These are phyloP conservation scores for Boloria euphrosyne DNA, from an alignment of 2,888 invertebrate species.

Conservation along the genomic window DNA sequence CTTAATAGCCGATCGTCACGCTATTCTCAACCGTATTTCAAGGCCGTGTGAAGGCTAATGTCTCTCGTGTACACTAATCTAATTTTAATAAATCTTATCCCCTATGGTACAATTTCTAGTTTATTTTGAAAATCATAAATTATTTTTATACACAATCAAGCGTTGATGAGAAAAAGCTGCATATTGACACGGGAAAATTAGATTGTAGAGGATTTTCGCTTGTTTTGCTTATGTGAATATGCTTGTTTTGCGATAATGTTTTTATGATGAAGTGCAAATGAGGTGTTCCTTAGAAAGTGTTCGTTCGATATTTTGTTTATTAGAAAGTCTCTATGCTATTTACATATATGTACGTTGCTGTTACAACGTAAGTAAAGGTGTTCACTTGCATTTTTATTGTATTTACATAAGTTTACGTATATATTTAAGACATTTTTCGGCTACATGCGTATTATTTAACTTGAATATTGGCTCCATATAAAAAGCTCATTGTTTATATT, in stretches of 20 bases:
- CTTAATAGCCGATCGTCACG: constrained; percentile 34
- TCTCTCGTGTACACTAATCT: constrained; percentile 21
- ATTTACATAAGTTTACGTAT: not conserved
- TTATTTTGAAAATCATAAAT: constrained; percentile 15
- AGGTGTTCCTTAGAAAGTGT: no score
- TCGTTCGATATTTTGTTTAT: no score
- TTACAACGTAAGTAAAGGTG: no score
- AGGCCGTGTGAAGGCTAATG: constrained; percentile 25
- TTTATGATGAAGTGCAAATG: no score
- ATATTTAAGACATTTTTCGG: not conserved
- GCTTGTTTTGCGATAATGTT: no score
- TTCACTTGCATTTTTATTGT: no score
- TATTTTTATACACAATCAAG: not conserved
- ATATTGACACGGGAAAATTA: not conserved
- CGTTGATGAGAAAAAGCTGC: not conserved
- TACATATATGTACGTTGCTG: no score
- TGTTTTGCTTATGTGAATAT: no score
- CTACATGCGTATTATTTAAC: not conserved
- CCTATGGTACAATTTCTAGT: constrained; percentile 40
- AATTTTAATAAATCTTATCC: constrained; percentile 46
- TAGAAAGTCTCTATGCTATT: no score
- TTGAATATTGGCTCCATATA: no score
- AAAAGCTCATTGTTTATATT: no score
- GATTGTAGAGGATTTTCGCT: no score
- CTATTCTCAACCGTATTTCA: constrained; percentile 35